Evolutionary conservation across 92 coral and sea anemone genomes (phyloP).

Genomic region (Anthopleura xanthogrammica): DNA sequence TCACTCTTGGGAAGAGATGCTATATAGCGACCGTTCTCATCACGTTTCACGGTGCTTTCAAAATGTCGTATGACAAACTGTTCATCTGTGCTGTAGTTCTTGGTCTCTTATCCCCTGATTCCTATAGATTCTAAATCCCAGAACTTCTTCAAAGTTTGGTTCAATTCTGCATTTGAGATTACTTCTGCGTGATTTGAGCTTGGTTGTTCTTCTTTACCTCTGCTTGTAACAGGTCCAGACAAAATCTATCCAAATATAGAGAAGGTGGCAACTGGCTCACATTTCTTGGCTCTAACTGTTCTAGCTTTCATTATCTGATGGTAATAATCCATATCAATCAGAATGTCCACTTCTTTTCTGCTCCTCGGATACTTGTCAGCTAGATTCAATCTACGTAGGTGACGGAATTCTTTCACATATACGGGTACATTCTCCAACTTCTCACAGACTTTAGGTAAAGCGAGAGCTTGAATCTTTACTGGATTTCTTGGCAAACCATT

Average conservation of each 20-base stretch:
- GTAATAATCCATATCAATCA: constrained; percentile 13
- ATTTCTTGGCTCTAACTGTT: constrained; percentile 1
- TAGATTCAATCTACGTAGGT: neutral
- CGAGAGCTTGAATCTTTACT: constrained; percentile 1
- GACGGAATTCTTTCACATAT: neutral
- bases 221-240: constrained; percentile 13
- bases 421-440: constrained; percentile 9
- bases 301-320: constrained; percentile 12
- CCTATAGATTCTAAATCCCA: constrained; percentile 58
- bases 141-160: constrained; percentile 18
- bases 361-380: too few relatives aligned
- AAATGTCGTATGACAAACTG: neutral
- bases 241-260: constrained; percentile 19
- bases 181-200: constrained; percentile 15
- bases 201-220: constrained; percentile 6
- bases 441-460: constrained; percentile 1
- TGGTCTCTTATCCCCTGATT: constrained; percentile 21
- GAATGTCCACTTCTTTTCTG: too few relatives aligned
- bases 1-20: constrained; percentile 7
- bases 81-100: constrained; percentile 35
- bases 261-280: constrained; percentile 19
- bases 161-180: neutral
- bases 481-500: neutral
- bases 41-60: too few relatives aligned
- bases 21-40: constrained; percentile 4